Evolutionary conservation across 1,140 invertebrate genomes (phyloP).

Genomic region (Hylaeus anthracinus): DNA sequence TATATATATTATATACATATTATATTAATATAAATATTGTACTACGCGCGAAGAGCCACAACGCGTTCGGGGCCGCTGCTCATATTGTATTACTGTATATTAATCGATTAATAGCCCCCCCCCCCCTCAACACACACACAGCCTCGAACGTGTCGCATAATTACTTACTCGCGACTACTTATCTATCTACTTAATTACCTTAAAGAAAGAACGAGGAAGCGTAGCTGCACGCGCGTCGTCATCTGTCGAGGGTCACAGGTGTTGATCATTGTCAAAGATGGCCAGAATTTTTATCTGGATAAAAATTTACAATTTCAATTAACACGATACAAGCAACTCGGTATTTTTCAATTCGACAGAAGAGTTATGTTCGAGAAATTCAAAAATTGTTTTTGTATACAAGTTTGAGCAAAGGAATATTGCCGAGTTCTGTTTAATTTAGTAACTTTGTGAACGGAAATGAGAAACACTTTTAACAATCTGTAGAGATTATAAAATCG

Average conservation of each 20-base stretch:
- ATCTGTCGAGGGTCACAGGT: background rate
- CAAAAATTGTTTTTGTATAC: too few species aligned
- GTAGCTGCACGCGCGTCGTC: constrained; percentile 10
- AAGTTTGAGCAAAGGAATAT: too few species aligned
- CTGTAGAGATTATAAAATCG: too few species aligned
- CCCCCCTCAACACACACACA: background rate
- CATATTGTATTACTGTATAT: constrained; percentile 13
- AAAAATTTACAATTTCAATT: too few species aligned
- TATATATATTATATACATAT: constrained; percentile 66
- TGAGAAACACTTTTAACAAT: too few species aligned
- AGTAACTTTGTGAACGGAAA: too few species aligned
- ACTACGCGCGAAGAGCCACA: constrained; percentile 44
- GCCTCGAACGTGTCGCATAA: constrained; percentile 40
- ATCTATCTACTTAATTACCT: constrained; percentile 70
- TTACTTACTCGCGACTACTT: constrained; percentile 72
- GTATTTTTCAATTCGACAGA: too few species aligned
- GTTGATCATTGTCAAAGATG: background rate
- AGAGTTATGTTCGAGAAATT: too few species aligned
- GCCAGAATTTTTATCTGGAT: too few species aligned
- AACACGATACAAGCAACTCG: too few species aligned
- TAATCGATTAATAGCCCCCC: background rate
- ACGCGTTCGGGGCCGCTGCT: constrained; percentile 38
- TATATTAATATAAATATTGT: constrained; percentile 56
- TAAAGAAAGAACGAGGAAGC: constrained; percentile 51
- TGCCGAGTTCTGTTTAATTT: too few species aligned